These are phyloP conservation scores for Diorhabda carinulata DNA, from an alignment of 1,140 invertebrate genomes.

Conservation along the genomic window DNA sequence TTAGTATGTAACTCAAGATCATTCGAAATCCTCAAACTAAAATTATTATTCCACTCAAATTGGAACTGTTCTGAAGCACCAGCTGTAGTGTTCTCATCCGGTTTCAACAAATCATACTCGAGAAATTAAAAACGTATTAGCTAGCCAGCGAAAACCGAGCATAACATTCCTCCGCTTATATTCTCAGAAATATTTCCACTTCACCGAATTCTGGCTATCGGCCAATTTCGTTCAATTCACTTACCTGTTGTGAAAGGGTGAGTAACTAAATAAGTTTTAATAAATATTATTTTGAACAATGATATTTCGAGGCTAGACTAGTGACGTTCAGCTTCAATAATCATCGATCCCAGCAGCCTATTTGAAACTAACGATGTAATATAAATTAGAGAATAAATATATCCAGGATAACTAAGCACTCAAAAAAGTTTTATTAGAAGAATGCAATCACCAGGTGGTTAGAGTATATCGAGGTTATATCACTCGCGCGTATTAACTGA, in stretches of 20 bases:
- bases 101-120: no score
- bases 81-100: no score
- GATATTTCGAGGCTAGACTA: conserved; percentile 28
- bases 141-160: background rate
- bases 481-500: conserved; percentile 19
- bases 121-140: background rate
- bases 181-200: background rate
- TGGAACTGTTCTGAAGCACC: no score
- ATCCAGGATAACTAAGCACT: conserved; percentile 16
- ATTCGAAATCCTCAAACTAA: no score
- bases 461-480: background rate
- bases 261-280: conserved; percentile 7
- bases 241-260: conserved; percentile 37
- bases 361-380: conserved; percentile 27
- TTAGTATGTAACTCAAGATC: no score
- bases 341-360: conserved; percentile 41
- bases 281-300: conserved; percentile 20
- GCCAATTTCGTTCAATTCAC: conserved; percentile 5
- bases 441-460: conserved; percentile 19
- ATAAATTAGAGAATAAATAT: conserved; percentile 16
- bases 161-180: background rate
- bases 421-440: conserved; percentile 10
- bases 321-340: conserved; percentile 37
- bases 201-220: background rate
- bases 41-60: no score